Base-by-base conservation (phyloP, 30 jellyfish, hydroid and myxozoan genomes). In the Hydra vulgaris region DNA sequence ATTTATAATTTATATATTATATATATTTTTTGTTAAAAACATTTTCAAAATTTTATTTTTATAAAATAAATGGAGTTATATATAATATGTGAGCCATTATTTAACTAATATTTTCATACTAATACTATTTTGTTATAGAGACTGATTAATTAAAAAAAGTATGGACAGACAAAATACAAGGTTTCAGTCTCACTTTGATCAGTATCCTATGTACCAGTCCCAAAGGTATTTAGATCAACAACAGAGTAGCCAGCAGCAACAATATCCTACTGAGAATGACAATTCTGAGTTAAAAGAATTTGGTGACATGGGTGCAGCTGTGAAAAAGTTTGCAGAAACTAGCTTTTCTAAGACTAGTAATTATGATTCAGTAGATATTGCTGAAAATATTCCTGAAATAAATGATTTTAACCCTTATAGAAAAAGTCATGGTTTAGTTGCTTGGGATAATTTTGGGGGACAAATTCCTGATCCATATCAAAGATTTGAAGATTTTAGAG, bases 251-350 rank as follows among this genome's bases (percentile, higher is more conserved):
- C 61, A 40, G 12, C 61, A 40, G 61, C 61, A 40, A 40, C 5
- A 40, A 5, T 12, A 3, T 40, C 5, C 61, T 40, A 5, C 61
- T 3, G 61, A 40, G 12, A 40, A 40, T 40, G 61, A 5, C 5
- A 40, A 12, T 40, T 3, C 8, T 40, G 61, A 3, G 61, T 40
- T 40, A 70, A 78, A 78, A 20, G 85, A 78, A 17, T 78, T 78
- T 52, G 85, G 85, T 52, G 85, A 78, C 17, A 78, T 78, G 85
- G 85, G 85, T 7, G 85, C 85, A 26, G 85, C 85, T 26, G 85
- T 56, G 16, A 18, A 66, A 22, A 78, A 78, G 19, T 78, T 23
- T 23, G 79, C 82, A 12, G 85, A 40, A n/a, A 52, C 53, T 19
- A 66, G 66, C 26, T 7, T 54, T 27, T 15, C 79, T 0, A 78